Evolutionary conservation across 2,113 vertebrate genomes (phyloP), one percentile per base, ranked within the genome.

Genomic region (Microtus montanus): DNA sequence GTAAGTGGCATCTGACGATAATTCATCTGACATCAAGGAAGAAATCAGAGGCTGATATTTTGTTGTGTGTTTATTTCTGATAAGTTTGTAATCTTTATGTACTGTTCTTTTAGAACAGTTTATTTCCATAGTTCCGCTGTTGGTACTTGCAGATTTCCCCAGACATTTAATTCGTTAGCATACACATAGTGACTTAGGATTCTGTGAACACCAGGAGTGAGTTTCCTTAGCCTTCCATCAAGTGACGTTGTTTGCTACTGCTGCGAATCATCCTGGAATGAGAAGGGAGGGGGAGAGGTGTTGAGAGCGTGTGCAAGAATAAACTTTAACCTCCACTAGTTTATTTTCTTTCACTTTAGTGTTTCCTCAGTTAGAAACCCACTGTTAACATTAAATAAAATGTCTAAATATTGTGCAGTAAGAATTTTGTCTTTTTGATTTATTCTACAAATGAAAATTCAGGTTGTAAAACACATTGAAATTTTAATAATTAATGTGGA

Each of bases 341-440:
- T 92, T 87, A 52, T 96, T 70, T 54, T 83, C 10, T 83, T 92
- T 95, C 90, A 79, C 85, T 84, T 95, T 54, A 24, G 63, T 52
- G 8, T 93, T 97, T 71, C 89, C 90, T 95, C 96, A 75, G 68
- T 92, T 90, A 97, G 85, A 95, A 97, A 83, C 88, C 93, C 80
- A 0, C 0, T 96, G 52, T 95, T 70, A 58, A 88, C 41, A 84
- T 95, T 68, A 96, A 95, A 95, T 87, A 78, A 96, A 58, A 0
- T 82, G 58, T 95, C 92, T 71, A 63, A 95, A 74, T 93, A 91
- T 92, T 89, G 84, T 97, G 90, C 89, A 94, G 87, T 93, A 91
- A 95, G 73, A 95, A 75, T 92, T 95, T 97, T 90, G 63, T 77
- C 63, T 87, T 95, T 94, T 84, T 82, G 20, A 63, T 28, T 95